phyloP scores from a whole-genome alignment of 1,140 invertebrate species.

The Drosophila ercepeae region DNA sequence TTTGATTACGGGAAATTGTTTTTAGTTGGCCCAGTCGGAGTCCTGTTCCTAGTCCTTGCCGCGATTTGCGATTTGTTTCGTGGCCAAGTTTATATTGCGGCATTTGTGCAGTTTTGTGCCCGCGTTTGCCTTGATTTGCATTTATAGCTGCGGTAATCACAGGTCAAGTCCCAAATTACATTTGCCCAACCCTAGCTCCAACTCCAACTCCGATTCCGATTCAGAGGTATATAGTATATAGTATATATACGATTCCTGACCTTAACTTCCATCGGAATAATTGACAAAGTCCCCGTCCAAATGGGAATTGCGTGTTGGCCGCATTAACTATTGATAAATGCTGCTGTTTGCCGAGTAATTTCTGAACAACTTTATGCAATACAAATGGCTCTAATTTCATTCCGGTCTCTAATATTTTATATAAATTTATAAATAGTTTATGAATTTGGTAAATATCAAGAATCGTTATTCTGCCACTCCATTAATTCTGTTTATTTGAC shows the following conservation, averaged over 20 bases:
- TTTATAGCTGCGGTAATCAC: slow-evolving; percentile 46
- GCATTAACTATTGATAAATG: slow-evolving; percentile 65
- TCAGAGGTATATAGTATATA: too few species aligned
- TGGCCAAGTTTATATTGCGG: slow-evolving; percentile 53
- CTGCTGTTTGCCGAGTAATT: slow-evolving; percentile 68
- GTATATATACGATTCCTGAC: background rate
- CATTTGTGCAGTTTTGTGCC: slow-evolving; percentile 47
- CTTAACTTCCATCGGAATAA: slow-evolving; percentile 33
- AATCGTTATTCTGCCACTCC: background rate
- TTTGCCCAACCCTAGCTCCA: slow-evolving; percentile 24
- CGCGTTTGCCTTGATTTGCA: slow-evolving; percentile 55
- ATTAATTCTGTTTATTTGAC: slow-evolving; percentile 14
- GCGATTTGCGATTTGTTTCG: slow-evolving; percentile 56
- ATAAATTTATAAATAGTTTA: slow-evolving; percentile 1
- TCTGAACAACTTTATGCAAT: slow-evolving; percentile 26
- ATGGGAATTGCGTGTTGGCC: slow-evolving; percentile 56
- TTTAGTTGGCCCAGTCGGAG: slow-evolving; percentile 56
- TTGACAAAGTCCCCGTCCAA: slow-evolving; percentile 57
- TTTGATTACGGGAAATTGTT: slow-evolving; percentile 79
- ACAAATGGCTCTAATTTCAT: slow-evolving; percentile 6
- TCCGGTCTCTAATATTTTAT: background rate
- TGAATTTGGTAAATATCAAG: slow-evolving; percentile 21
- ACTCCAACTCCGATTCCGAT: background rate
- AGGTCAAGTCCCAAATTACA: slow-evolving; percentile 62
- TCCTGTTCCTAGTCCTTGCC: slow-evolving; percentile 10